Evolutionary conservation across 2,888 invertebrate genomes (phyloP), one percentile per base, ranked within the genome.

Genomic region (Cyaniris semiargus): DNA sequence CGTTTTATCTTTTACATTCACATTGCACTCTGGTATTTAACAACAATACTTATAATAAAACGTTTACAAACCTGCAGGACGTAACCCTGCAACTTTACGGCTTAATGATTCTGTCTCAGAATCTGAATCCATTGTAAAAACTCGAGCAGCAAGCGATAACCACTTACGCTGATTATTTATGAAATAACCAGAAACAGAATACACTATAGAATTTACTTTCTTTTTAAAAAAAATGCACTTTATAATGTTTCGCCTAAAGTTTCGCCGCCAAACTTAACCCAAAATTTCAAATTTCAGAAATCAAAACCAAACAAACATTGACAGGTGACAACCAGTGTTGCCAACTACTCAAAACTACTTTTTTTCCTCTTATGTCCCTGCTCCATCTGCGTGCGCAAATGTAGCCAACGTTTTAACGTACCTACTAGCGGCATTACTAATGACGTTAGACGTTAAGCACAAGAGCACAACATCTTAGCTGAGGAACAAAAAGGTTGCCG

Each of bases 51-150:
- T 18, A 58, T 3, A 8, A 21, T 60, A 10, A 23, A 23, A 58
- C n/a, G 23, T 60, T 60, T 72, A 74, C 48, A 27, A 74, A 74
- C 74, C 74, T 74, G 74, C 21, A 27, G 27, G 3, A 1, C 0
- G 6, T 38, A 44, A 3, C 44, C 18, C 21, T 0, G 13, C 27
- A 48, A 23, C 44, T n/a, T 21, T 13, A 13, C 10, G 72, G 2
- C 44, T 21, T 18, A 27, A 72, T 23, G 44, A 48, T 74, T 53
- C 53, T 18, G 27, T 23, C 23, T 74, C 74, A 23, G 48, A 21
- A 27, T 74, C 74, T 2, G 74, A 74, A 74, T 74, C 74, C 74
- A 74, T 74, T 0, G 7, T 53, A 15, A 4, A 44, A 70, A 34
- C 3, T 38, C 18, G 1, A n/a, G 21, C 53, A 53, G 13, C 7